Evolutionary conservation across 1,140 invertebrate genomes (phyloP).

Genomic region (Ceratina japonica): DNA sequence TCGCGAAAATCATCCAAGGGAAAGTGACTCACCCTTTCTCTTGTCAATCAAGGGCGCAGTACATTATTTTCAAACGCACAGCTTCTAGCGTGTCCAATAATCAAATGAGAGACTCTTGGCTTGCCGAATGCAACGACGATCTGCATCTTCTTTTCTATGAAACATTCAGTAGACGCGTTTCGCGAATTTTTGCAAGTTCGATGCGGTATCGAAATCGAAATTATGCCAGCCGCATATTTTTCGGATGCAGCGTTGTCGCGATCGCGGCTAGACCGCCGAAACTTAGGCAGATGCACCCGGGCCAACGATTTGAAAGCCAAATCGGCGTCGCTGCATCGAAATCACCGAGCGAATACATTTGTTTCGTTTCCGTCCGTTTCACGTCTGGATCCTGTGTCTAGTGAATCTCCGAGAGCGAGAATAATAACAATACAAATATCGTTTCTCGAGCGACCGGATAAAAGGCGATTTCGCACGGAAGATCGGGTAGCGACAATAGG

Average conservation of each 20-base stretch:
- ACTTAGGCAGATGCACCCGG: constrained; percentile 67
- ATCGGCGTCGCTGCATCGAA: constrained; percentile 64
- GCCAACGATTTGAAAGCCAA: constrained; percentile 63
- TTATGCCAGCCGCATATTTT: constrained; percentile 27
- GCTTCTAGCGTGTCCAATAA: background rate
- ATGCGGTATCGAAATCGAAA: constrained; percentile 39
- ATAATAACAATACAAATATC: constrained; percentile 34
- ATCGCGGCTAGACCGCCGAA: constrained; percentile 48
- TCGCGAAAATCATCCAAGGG: background rate
- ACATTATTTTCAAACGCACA: too few relatives aligned
- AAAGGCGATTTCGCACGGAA: too few relatives aligned
- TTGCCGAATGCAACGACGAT: background rate
- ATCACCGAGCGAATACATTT: constrained; percentile 62
- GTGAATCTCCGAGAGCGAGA: background rate
- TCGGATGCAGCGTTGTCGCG: constrained; percentile 42
- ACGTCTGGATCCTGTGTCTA: background rate
- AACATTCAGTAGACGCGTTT: constrained; percentile 18
- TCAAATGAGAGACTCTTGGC: background rate
- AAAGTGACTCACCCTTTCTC: constrained; percentile 8
- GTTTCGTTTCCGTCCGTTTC: background rate
- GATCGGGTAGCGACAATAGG: too few relatives aligned
- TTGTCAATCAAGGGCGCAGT: background rate
- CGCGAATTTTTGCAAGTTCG: constrained; percentile 37
- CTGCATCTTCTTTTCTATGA: background rate
- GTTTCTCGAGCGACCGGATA: too few relatives aligned